A percentile compares a stretch with the other conserved stretches of the same genome.
Conservation (phyloP, 2,888 invertebrate species). For the Lepidonotus clava region DNA sequence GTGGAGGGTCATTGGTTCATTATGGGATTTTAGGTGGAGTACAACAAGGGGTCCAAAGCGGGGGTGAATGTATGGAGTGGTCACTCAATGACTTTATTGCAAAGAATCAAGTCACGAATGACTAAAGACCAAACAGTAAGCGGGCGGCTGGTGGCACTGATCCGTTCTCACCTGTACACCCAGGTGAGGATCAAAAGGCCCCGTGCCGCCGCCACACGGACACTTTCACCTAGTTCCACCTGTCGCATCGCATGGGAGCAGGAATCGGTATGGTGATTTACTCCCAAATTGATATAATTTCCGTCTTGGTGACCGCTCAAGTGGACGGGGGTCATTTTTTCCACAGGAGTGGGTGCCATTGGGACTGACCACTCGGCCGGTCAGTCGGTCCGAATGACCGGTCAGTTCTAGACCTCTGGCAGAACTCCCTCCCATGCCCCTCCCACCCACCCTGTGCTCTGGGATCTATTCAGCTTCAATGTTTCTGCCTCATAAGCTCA, state of each 20-base stretch:
- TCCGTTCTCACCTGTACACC: neutral
- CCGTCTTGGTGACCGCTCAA: neutral
- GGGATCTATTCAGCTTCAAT: slow-evolving; percentile 16
- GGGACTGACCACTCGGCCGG: slow-evolving; percentile 13
- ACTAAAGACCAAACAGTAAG: too few relatives aligned
- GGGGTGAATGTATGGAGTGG: too few relatives aligned
- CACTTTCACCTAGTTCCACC: neutral
- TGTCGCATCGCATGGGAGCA: neutral
- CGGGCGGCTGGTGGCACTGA: neutral
- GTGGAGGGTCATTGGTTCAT: too few relatives aligned
- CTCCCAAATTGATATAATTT: slow-evolving; percentile 47
- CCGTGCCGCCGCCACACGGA: too few relatives aligned
- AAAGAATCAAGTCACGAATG: too few relatives aligned
- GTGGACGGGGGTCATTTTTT: slow-evolving; percentile 39
- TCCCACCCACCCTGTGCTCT: neutral
- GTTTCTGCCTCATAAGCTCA: slow-evolving; percentile 34
- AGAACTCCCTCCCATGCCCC: neutral
- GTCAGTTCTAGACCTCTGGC: neutral
- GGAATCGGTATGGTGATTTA: neutral
- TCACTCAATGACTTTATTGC: too few relatives aligned
- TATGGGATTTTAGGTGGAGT: too few relatives aligned
- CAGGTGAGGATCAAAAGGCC: too few relatives aligned
- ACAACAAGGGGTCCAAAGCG: too few relatives aligned
- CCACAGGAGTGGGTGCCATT: slow-evolving; percentile 17
- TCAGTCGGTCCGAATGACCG: neutral